Evolutionary conservation across 2,797 vertebrate species (phyloP).

Genomic region (Sarcoramphus papa): DNA sequence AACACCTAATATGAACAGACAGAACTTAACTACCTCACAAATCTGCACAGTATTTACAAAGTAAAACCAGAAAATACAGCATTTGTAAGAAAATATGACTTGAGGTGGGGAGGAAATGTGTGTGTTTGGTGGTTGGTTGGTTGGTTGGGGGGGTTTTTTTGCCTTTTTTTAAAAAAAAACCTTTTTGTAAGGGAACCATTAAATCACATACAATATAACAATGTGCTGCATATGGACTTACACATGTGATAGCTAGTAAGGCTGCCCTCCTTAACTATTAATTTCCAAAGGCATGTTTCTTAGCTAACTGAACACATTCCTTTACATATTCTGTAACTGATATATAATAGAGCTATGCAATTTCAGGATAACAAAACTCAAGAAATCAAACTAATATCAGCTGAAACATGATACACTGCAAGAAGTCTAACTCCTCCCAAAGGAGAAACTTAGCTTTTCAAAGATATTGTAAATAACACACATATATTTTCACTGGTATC

Average conservation of each 20-base stretch:
- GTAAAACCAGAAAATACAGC: not conserved
- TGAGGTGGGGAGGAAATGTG: not conserved
- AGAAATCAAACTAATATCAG: constrained; percentile 16
- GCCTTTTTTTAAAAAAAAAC: not conserved
- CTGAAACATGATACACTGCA: not conserved
- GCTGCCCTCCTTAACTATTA: not conserved
- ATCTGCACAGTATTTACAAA: not conserved
- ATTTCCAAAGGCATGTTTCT: not conserved
- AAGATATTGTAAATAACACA: not conserved
- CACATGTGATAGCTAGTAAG: not conserved
- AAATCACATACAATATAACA: not conserved
- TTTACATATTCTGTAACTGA: not conserved
- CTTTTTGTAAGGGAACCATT: not conserved
- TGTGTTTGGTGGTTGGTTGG: not conserved
- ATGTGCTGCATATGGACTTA: not conserved
- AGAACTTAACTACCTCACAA: not conserved
- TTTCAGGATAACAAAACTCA: not conserved
- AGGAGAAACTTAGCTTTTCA: not conserved
- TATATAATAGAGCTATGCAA: not conserved
- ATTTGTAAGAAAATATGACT: not conserved
- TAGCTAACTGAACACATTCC: not conserved
- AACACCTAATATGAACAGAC: not conserved
- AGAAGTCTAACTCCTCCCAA: not conserved
- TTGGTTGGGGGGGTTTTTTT: not conserved
- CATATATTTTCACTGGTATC: not conserved